Conservation (phyloP, 2,113 vertebrate species). For the Macquaria ambigua region DNA sequence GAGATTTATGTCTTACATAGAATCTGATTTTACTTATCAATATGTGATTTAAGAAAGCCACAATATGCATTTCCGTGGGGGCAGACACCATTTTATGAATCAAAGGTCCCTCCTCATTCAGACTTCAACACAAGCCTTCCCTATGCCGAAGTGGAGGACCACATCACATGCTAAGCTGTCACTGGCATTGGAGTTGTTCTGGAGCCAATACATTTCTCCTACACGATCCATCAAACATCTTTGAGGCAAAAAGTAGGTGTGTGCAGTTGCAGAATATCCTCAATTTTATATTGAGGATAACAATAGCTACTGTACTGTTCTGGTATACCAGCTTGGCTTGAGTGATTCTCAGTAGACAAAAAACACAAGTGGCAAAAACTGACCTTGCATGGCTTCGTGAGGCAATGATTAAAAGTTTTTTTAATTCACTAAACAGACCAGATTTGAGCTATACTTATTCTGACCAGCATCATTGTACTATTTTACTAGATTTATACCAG, state of each 20-base stretch:
- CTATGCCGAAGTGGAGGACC: neutral
- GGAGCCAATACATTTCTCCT: neutral
- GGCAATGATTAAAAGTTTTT: neutral
- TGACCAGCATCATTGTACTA: neutral
- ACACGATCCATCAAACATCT: neutral
- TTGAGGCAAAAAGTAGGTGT: neutral
- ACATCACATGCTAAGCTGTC: neutral
- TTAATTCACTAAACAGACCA: neutral
- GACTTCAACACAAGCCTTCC: neutral
- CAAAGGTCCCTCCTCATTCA: neutral
- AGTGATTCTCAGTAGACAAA: neutral
- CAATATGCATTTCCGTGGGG: neutral
- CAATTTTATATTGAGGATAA: neutral
- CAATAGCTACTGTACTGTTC: neutral
- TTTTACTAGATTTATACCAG: neutral
- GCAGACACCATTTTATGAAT: neutral
- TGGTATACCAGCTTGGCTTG: neutral
- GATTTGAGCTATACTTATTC: neutral
- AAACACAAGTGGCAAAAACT: neutral
- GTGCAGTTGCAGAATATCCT: neutral
- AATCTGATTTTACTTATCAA: constrained; percentile 14
- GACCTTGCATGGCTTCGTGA: neutral
- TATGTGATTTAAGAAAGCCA: neutral
- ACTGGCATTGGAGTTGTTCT: neutral
- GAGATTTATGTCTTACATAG: neutral